Conservation (phyloP, 1,140 invertebrate genomes). For the Atta colombica region DNA sequence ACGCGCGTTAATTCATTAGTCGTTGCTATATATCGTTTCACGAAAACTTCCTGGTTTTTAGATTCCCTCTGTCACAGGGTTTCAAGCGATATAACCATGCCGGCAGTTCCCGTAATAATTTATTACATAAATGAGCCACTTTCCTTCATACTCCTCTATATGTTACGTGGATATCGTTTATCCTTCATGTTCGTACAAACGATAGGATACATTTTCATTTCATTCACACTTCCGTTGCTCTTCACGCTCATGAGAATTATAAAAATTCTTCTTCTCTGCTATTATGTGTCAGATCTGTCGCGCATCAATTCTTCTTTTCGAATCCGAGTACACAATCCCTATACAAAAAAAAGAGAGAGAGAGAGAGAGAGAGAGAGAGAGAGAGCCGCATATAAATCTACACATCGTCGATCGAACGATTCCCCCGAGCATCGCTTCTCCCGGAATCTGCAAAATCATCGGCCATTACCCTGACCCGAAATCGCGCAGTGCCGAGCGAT, state of each 20-base stretch:
- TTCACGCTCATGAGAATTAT: conserved; percentile 3
- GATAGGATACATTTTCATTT: conserved; percentile 22
- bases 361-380: not conserved
- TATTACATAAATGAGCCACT: conserved; percentile 72
- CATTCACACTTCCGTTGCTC: not conserved
- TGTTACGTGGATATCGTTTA: conserved; percentile 16
- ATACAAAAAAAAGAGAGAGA: not conserved
- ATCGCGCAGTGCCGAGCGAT: conserved; percentile 72
- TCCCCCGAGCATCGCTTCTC: conserved; percentile 64
- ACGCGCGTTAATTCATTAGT: conserved; percentile 78
- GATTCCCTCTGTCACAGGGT: conserved; percentile 76
- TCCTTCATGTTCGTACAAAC: not conserved
- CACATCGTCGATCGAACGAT: conserved; percentile 45
- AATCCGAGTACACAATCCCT: not conserved
- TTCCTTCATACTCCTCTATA: conserved; percentile 49
- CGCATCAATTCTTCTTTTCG: conserved; percentile 23
- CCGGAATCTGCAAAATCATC: conserved; percentile 73
- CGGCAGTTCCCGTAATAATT: conserved; percentile 73
- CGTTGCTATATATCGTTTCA: conserved; percentile 73
- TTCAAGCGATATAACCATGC: conserved; percentile 68
- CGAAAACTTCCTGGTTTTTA: conserved; percentile 75
- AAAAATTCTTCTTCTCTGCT: not conserved
- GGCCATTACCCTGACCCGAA: conserved; percentile 71
- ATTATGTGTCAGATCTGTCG: not conserved
- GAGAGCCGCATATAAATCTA: conserved; percentile 31